Conservation (phyloP, 2,888 invertebrate genomes). For the Chironomus tentans region DNA sequence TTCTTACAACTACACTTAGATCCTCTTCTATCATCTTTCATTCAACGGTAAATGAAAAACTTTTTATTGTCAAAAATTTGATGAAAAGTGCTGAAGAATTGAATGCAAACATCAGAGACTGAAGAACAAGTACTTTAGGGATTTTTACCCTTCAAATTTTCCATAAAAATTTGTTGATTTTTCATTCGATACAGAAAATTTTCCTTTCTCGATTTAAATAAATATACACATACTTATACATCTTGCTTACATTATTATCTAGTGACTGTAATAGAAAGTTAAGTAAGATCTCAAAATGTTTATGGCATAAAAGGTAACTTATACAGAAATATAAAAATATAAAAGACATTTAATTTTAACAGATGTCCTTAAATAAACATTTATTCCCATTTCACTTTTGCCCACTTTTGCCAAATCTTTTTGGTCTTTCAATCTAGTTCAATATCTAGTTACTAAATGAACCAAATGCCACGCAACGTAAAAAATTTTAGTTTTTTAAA, state of each 20-base stretch:
- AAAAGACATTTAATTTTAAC: conserved; percentile 9
- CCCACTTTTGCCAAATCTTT: too few species aligned
- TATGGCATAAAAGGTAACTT: too few species aligned
- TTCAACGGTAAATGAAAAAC: background rate
- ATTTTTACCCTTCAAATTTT: background rate
- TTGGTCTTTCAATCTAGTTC: too few species aligned
- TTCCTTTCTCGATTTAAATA: background rate
- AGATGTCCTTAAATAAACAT: conserved; percentile 6
- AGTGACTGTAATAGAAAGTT: too few species aligned
- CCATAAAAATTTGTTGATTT: background rate
- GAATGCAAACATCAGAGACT: conserved; percentile 12
- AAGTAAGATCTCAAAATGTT: too few species aligned
- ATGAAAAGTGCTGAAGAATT: background rate
- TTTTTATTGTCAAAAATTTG: background rate
- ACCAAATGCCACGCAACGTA: too few species aligned
- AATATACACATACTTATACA: background rate
- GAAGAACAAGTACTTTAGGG: conserved; percentile 23
- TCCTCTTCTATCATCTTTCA: background rate
- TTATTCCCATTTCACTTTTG: background rate
- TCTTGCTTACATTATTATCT: background rate
- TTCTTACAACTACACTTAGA: too few species aligned
- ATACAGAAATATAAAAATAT: background rate
- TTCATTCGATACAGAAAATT: background rate
- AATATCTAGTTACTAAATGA: too few species aligned
- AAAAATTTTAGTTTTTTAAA: too few species aligned